Base-by-base conservation (phyloP, 2,888 invertebrate species). In the Tachina fera region DNA sequence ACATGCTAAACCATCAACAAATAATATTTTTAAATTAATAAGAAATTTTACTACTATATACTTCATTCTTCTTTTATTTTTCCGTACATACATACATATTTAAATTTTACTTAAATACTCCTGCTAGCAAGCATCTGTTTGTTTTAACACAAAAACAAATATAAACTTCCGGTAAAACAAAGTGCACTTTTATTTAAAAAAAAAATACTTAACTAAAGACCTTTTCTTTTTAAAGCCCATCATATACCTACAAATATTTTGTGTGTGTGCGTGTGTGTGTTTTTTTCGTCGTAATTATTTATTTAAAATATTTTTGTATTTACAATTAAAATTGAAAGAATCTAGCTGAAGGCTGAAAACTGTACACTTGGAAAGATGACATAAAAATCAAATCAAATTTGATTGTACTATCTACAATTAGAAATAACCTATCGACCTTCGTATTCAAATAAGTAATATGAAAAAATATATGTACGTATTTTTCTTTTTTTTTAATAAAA, bases 371-470 rank as follows among this genome's bases (percentile, higher is more conserved):
- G 22, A 65, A 47, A 49, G 53, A 53, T 68, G 19, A 43, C 60
- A 58, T 60, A 74, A 63, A 67, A 74, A 51, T 39, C 49, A 47
- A 79, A 71, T 70, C 70, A 9, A 45, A 71, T 63, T 80, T 80
- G 67, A 85, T 85, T 78, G 22, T 39, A 82, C 31, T 84, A 85
- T 85, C 85, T 63, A 70, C 74, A 58, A 70, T 81, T 85, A 49
- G 71, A 84, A 84, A 80, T 80, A 84, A 84, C 80, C 84, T 67
- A 22, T 60, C n/a, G 75, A 76, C 75, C 84, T 84, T 77, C 53
- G 45, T n/a, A 71, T 71, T 79, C 67, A 51, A 67, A 67, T 67
- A 67, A 67, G 47, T 51, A 67, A 47, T 13, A 45, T 13, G 13
- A 63, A 19, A 63, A 31, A 45, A 51, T 19, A 61, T 39, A 11